Evolutionary conservation across 2,113 vertebrate genomes (phyloP), one percentile per base, ranked within the genome.

Genomic region (Smithornis capensis): DNA sequence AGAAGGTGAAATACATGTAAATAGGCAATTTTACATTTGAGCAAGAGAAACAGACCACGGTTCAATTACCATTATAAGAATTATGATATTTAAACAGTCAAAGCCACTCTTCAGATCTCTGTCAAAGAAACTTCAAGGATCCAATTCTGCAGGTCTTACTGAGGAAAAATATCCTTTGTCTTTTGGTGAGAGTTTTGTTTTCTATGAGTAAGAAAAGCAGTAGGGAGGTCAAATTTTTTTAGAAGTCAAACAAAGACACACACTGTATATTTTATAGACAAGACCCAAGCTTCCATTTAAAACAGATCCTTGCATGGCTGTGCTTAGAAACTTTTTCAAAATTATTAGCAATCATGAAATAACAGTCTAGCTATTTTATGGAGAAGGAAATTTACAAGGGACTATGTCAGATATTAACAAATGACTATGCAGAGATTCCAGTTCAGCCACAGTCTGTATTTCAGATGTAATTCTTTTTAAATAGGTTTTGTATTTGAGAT

Each of bases 1-100:
- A 89, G 42, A 83, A 96, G 78, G 88, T 91, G 62, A 94, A 67
- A 90, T 83, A 83, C 64, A 77, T 64, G 56, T 89, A 95, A 92
- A 92, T 42, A 92, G 73, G 29, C 60, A 87, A 64, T 83, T 95
- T 85, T 78, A 77, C 74, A 80, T 96, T 59, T 83, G 47, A 89
- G 53, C 2, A 4, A 73, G 35, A 82, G 55, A 89, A 89, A 74
- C 28, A 76, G 64, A 37, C 15, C 1, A 3, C 3, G 1, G 33
- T 44, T 93, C 5, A 15, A 83, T 49, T 79, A 68, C 47, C 49
- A 27, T 21, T 28, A 42, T 12, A 64, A 33, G 52, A 87, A 75
- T 69, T 49, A 80, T 0, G 0, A 23, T 49, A 57, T 77, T 83
- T 60, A 78, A 57, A 53, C 57, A 95, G 55, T 35, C 62, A 76